Evolutionary conservation across 2,888 invertebrate species (phyloP), one percentile per base, ranked within the genome.

Genomic region (Crematogaster levior): DNA sequence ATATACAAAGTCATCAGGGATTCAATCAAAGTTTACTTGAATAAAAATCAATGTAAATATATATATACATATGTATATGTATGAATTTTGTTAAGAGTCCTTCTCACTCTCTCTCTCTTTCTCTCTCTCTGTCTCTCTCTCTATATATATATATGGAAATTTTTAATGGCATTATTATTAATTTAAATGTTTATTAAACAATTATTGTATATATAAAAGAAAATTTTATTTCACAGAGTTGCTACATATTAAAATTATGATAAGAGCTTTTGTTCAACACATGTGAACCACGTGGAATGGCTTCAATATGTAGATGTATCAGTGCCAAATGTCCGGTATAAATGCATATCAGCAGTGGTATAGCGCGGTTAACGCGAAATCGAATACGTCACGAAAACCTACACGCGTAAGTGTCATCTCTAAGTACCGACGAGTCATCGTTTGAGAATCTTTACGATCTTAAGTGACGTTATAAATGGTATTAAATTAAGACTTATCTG

Each of bases 351-450:
- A 24, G 18, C 77, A 56, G 43, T 68, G 68, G 18, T 43, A 43
- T 79, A 70, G 60, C 56, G 21, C 43, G 0, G 46, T 58, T 73
- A 51, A 48, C 43, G 66, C 43, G 60, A 63, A 82, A 81, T 81
- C 63, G 61, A 65, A 81, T 30, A 27, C 56, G 61, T 82, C 43
- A 60, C 43, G 24, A 79, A 66, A 68, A 66, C 40, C 21, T 24
- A 43, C 48, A n/a, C 21, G 30, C 18, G 21, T 56, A 68, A 30
- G 43, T 43, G 43, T 56, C 43, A 58, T 46, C 24, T 56, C 43
- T 43, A 21, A 46, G 43, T 40, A 65, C 12, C 30, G 10, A 30
- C 15, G 58, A 68, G 43, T 79, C 56, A 79, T 70, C 70, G 12
- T 46, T 68, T 43, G 30, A 56, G 56, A 58, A 58, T 34, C 12